Base-by-base conservation (phyloP, 1,140 invertebrate species). In the Tenebrio molitor region DNA sequence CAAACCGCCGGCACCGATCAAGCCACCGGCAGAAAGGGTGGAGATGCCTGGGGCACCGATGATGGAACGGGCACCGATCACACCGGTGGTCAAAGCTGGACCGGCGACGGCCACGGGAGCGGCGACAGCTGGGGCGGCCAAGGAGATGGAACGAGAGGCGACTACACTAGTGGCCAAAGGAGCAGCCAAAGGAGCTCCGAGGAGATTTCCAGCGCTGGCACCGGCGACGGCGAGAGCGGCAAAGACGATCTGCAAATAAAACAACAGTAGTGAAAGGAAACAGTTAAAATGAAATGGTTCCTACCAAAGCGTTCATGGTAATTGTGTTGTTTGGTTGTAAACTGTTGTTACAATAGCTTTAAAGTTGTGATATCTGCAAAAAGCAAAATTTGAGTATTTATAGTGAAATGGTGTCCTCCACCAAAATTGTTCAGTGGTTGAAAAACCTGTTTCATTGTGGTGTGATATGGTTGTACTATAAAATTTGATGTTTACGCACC, bases 361-460 rank as follows among this genome's bases (percentile, higher is more conserved):
- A n/a, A n/a, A n/a, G n/a, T n/a, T n/a, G n/a, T n/a, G n/a, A 58
- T 58, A 29, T 21, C 19, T n/a, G 10, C 3, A 8, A 12, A 58
- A 58, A 58, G 29, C 3, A 12, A 2, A 29, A 8, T 12, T n/a
- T 1, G 50, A 14, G 50, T 58, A 29, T 58, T 14, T 58, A 58
- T 58, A 58, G 50, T 29, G 23, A 29, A 58, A 29, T 29, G 6
- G 10, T 34, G 50, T 58, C 50, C 50, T 58, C 50, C 50, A 58
- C 50, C 23, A 58, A 58, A 58, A n/a, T n/a, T n/a, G n/a, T 25
- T 58, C 2, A 12, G 42, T 46, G 12, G 42, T 46, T 15, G 29
- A 58, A 58, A 58, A 58, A 58, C 50, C 50, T 14, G 50, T 58
- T 58, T 58, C 23, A 15, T 58, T 58, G 50, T 46, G 29, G 23